Percentiles rank a stretch among this genome's conserved stretches.
Conservation (phyloP, 2,797 vertebrate species). For the Uromys caudimaculatus region DNA sequence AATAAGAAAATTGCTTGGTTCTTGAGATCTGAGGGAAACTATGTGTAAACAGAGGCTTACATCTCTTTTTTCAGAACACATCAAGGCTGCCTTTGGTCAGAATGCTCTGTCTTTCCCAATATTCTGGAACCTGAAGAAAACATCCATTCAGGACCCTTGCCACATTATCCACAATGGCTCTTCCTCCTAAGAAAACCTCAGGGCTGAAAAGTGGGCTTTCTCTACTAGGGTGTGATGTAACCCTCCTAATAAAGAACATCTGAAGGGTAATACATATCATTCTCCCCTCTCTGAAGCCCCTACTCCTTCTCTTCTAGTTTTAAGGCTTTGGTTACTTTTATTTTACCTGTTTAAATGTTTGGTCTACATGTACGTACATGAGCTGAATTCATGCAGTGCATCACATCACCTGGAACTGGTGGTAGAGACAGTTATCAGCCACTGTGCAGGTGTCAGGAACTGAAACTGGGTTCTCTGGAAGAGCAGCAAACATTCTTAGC, state of each 20-base stretch:
- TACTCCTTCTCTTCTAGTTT: neutral
- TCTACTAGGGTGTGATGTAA: neutral
- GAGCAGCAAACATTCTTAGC: neutral
- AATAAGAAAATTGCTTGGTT: neutral
- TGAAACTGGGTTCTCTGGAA: neutral
- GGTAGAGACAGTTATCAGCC: neutral
- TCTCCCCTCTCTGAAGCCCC: neutral
- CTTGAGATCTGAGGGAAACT: neutral
- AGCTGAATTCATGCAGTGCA: neutral
- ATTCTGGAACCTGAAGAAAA: neutral
- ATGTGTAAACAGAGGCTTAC: neutral
- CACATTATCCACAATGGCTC: neutral
- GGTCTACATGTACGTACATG: neutral
- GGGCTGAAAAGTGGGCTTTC: no score
- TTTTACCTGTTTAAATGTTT: neutral
- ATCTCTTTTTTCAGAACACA: neutral
- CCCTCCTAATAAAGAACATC: neutral
- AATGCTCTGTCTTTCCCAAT: neutral
- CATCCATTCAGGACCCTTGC: neutral
- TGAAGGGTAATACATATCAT: neutral
- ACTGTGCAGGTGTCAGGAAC: neutral
- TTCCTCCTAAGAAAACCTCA: neutral
- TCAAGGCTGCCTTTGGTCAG: neutral
- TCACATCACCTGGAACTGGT: neutral
- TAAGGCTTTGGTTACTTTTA: neutral